Conservation (phyloP, 2,888 invertebrate species). For the Heliothis peltigera region DNA sequence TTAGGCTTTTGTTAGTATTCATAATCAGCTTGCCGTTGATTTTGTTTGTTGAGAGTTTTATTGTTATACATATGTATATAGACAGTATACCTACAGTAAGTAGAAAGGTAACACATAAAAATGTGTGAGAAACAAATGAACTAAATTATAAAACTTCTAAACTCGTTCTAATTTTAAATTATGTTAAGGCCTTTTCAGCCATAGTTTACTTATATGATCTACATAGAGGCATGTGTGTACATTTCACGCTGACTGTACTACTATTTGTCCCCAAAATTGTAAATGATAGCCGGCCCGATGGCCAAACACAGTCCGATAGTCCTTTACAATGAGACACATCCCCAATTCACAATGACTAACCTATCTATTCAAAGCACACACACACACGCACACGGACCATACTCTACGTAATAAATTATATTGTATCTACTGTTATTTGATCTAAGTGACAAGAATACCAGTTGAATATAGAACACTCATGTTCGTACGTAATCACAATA, state of each 20-base stretch:
- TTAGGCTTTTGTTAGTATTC: conserved; percentile 56
- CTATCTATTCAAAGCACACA: conserved; percentile 33
- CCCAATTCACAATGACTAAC: conserved; percentile 42
- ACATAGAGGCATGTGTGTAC: neutral
- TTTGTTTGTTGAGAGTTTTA: neutral
- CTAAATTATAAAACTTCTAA: neutral
- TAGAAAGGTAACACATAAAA: neutral
- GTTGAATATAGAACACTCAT: conserved; percentile 49
- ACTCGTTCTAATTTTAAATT: neutral
- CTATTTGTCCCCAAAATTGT: conserved; percentile 36
- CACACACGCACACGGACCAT: conserved; percentile 8
- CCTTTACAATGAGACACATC: conserved; percentile 23
- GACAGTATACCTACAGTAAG: too few relatives aligned
- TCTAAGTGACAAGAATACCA: conserved; percentile 39
- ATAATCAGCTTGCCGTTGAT: conserved; percentile 41
- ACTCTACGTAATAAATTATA: conserved; percentile 28
- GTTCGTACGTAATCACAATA: conserved; percentile 51
- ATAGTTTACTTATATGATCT: neutral
- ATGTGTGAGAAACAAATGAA: neutral
- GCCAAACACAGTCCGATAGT: conserved; percentile 27
- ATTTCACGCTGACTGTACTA: conserved; percentile 20
- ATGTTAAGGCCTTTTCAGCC: neutral
- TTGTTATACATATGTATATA: too few relatives aligned
- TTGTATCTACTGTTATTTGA: conserved; percentile 38
- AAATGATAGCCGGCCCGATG: conserved; percentile 23